These are phyloP conservation scores for Mylabris phalerata DNA, from an alignment of 1,140 invertebrate genomes.

Conservation along the genomic window DNA sequence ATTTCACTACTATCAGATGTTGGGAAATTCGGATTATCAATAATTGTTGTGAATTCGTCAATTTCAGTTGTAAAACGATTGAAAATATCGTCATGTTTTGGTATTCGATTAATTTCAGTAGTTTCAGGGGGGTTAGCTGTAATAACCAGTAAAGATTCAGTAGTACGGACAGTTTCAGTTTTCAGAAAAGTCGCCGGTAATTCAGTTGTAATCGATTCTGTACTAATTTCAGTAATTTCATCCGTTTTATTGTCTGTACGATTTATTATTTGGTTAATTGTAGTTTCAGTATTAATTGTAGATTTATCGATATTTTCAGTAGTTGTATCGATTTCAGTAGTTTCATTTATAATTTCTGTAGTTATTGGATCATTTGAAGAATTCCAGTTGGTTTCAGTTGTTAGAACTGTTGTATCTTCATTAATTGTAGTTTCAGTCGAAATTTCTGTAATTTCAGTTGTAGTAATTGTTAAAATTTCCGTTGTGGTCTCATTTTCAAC, in stretches of 20 bases:
- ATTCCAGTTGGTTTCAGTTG: slow-evolving; percentile 1
- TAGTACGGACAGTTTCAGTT: not conserved
- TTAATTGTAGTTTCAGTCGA: slow-evolving; percentile 7
- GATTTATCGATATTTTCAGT: slow-evolving; percentile 2
- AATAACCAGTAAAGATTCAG: not conserved
- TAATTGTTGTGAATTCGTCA: not conserved
- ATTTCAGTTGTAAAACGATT: not conserved
- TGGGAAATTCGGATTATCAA: slow-evolving; percentile 5
- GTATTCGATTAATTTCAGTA: slow-evolving; percentile 4
- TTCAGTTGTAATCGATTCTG: slow-evolving; percentile 4
- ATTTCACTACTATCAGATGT: slow-evolving; percentile 6
- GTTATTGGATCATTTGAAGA: not conserved
- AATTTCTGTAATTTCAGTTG: slow-evolving; percentile 2
- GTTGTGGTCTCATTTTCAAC: slow-evolving; percentile 4
- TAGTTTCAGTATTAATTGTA: not conserved
- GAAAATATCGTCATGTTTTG: not conserved
- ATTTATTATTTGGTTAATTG: slow-evolving; percentile 6
- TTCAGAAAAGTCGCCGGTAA: not conserved
- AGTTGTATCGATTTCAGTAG: slow-evolving; percentile 1
- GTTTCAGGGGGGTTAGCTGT: not conserved
- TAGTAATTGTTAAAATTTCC: slow-evolving; percentile 11
- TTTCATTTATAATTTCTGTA: slow-evolving; percentile 1
- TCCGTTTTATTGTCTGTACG: not conserved
- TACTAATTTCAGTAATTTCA: slow-evolving; percentile 1
- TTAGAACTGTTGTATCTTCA: slow-evolving; percentile 7